phyloP scores from a whole-genome alignment of 2,797 vertebrate species.

The Mormyrops attenuatus region DNA sequence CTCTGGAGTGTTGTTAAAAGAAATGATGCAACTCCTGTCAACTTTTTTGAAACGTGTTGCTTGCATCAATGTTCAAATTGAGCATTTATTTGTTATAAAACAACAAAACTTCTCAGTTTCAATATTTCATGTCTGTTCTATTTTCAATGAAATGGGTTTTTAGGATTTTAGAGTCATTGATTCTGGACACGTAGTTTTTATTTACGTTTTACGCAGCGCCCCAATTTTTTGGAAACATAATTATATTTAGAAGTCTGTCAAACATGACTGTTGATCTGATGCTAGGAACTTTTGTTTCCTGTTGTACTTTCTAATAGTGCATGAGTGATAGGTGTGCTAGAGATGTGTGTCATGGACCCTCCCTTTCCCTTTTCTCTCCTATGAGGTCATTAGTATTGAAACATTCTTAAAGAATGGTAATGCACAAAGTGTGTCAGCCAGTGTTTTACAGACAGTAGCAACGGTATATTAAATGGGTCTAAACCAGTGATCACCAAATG shows the following conservation, averaged over 20 bases:
- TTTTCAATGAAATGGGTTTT: background rate
- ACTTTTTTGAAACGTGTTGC: background rate
- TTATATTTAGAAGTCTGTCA: background rate
- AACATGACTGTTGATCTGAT: background rate
- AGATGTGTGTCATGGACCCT: background rate
- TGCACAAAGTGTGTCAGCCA: background rate
- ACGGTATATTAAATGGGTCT: background rate
- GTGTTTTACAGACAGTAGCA: background rate
- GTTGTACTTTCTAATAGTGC: background rate
- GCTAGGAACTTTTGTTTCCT: background rate
- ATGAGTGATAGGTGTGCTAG: background rate
- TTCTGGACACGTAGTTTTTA: background rate
- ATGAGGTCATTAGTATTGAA: slow-evolving; percentile 3
- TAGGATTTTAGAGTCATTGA: background rate
- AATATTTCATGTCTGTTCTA: background rate
- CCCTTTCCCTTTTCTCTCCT: background rate
- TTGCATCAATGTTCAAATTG: background rate
- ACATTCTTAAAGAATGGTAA: slow-evolving; percentile 3
- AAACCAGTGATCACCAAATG: background rate
- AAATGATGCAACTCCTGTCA: background rate
- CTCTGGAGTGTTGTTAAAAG: background rate
- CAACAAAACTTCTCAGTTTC: background rate
- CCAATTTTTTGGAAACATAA: background rate
- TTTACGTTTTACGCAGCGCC: background rate
- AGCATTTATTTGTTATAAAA: background rate